These are phyloP conservation scores for Drosophila virilis DNA, from an alignment of 1,140 invertebrate species.

Conservation along the genomic window DNA sequence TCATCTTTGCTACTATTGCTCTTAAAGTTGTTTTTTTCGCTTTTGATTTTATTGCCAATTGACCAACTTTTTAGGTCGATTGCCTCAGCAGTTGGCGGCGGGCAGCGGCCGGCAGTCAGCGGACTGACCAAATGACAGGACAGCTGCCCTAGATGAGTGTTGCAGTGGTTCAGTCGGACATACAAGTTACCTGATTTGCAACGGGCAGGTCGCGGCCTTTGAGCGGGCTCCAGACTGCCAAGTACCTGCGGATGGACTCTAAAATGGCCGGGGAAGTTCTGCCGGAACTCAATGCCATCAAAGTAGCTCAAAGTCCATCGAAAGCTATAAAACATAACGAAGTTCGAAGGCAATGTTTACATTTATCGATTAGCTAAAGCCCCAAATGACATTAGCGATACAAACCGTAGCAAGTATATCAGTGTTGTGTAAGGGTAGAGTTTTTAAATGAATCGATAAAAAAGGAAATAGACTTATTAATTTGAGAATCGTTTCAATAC, in stretches of 20 bases:
- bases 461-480: too few species aligned
- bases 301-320: conserved; percentile 1
- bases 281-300: not conserved
- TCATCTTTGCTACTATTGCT: conserved; percentile 48
- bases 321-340: conserved; percentile 42
- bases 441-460: not conserved
- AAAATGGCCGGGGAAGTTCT: not conserved
- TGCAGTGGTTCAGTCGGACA: conserved; percentile 16
- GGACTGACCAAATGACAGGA: conserved; percentile 56
- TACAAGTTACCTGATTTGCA: conserved; percentile 41
- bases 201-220: conserved; percentile 31
- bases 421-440: not conserved
- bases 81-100: conserved; percentile 42
- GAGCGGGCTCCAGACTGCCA: conserved; percentile 2
- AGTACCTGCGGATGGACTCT: not conserved
- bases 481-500: too few species aligned
- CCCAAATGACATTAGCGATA: conserved; percentile 7
- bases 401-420: too few species aligned
- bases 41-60: conserved; percentile 83
- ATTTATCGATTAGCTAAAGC: conserved; percentile 29
- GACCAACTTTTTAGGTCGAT: conserved; percentile 80
- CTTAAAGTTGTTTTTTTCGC: conserved; percentile 61
- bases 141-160: conserved; percentile 67
- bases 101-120: conserved; percentile 1
- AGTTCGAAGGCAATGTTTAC: conserved; percentile 18